Percentiles rank a stretch among this genome's conserved stretches.
phyloP scores from a whole-genome alignment of 2,113 vertebrate species.

The Calidris pygmaea region DNA sequence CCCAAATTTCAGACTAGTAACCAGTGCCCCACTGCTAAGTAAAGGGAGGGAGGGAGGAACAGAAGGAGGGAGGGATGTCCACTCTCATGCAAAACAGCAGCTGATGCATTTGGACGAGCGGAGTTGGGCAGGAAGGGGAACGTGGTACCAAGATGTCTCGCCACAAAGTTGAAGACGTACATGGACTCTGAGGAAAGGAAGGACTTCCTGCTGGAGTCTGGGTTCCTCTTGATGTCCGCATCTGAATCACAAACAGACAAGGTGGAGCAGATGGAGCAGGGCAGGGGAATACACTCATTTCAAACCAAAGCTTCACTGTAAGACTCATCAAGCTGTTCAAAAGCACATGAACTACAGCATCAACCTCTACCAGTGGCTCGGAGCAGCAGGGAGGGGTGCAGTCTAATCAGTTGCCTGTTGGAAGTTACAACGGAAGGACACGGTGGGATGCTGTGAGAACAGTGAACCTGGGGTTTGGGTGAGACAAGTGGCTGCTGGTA shows the following conservation, averaged over 20 bases:
- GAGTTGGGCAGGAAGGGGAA: neutral
- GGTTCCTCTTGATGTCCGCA: slow-evolving; percentile 86
- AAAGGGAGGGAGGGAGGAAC: neutral
- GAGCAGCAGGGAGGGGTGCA: neutral
- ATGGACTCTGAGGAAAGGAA: slow-evolving; percentile 84
- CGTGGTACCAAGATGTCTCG: neutral
- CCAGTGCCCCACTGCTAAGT: neutral
- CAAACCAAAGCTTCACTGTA: neutral
- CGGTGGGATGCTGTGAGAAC: neutral
- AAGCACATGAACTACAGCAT: neutral
- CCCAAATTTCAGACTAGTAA: neutral
- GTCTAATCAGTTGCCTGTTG: fast-evolving
- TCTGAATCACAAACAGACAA: slow-evolving; percentile 76
- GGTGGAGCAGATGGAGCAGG: neutral
- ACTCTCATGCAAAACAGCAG: neutral
- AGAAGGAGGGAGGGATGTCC: neutral
- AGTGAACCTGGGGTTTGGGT: neutral
- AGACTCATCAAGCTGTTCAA: neutral
- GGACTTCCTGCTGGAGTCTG: slow-evolving; percentile 75
- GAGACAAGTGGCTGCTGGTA: neutral
- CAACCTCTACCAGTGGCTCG: neutral
- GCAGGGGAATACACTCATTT: neutral
- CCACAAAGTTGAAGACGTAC: slow-evolving; percentile 69
- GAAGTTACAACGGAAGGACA: neutral
- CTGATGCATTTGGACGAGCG: neutral